A percentile compares a stretch with the other conserved stretches of the same genome.
phyloP scores from a whole-genome alignment of 2,797 vertebrate species.

The Enteromius thamalakanensis region DNA sequence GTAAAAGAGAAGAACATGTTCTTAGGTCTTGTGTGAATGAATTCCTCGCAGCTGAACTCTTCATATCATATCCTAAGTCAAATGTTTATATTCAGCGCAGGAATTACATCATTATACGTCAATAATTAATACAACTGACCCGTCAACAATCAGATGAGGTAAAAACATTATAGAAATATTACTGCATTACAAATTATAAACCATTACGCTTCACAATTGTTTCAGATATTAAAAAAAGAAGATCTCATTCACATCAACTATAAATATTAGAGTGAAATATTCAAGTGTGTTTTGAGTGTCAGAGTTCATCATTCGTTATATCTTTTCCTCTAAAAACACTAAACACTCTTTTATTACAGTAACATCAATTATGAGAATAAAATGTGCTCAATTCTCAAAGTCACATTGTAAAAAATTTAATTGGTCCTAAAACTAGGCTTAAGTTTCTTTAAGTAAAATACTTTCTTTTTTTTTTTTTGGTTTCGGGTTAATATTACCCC shows the following conservation, averaged over 20 bases:
- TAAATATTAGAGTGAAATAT: conserved; percentile 27
- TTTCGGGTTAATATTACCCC: not conserved
- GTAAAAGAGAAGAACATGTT: too few relatives aligned
- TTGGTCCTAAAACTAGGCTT: not conserved
- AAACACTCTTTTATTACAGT: not conserved
- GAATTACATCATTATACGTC: not conserved
- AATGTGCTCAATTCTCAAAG: not conserved
- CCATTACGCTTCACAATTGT: not conserved
- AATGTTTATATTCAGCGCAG: not conserved
- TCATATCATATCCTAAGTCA: too few relatives aligned
- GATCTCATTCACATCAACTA: not conserved
- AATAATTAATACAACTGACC: not conserved
- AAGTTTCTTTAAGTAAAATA: not conserved
- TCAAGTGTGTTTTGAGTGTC: conserved; percentile 23
- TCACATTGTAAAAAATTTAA: not conserved
- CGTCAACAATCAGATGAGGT: not conserved
- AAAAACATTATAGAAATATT: not conserved
- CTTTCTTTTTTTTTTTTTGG: not conserved
- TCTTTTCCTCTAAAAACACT: not conserved
- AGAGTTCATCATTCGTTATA: not conserved
- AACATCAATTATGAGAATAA: not conserved
- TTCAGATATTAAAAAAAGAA: not conserved
- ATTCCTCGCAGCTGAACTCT: not conserved
- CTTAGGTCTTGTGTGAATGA: not conserved
- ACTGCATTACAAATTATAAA: not conserved